These are phyloP conservation scores for Tarsius wallacei DNA, from an alignment of 2,797 vertebrate species.

Conservation along the genomic window DNA sequence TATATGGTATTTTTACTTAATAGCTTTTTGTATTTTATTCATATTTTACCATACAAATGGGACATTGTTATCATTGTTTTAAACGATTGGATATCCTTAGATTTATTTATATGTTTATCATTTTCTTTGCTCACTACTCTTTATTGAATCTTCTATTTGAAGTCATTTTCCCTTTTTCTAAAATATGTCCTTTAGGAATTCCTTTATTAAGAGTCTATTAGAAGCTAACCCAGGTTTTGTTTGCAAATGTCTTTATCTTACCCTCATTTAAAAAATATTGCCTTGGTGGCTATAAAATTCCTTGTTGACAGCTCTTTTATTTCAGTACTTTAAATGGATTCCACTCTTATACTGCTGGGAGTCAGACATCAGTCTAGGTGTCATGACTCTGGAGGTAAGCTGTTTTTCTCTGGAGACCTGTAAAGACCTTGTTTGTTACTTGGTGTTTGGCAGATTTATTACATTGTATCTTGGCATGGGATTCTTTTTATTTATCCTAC, in stretches of 20 bases:
- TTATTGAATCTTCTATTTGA: neutral
- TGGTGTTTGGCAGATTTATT: constrained; percentile 41
- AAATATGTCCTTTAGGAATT: constrained; percentile 16
- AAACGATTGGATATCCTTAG: neutral
- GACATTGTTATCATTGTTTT: neutral
- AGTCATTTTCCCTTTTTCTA: constrained; percentile 46
- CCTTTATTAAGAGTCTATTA: constrained; percentile 21
- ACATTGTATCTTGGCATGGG: neutral
- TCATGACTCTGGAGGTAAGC: neutral
- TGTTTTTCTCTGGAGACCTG: neutral
- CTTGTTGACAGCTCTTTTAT: neutral
- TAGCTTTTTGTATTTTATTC: neutral
- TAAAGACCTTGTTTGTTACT: neutral
- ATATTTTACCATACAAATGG: neutral
- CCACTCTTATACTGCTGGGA: neutral
- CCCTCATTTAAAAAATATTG: neutral
- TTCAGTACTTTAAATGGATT: neutral
- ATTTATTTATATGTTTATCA: neutral
- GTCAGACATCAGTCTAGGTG: neutral
- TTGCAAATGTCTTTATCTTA: neutral
- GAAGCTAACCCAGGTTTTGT: constrained; percentile 14
- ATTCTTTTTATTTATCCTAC: constrained; percentile 55
- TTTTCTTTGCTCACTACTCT: neutral
- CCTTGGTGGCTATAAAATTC: constrained; percentile 16
- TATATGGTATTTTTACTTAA: neutral